These are phyloP conservation scores for Strix uralensis DNA, from an alignment of 2,113 vertebrate species.

Conservation along the genomic window DNA sequence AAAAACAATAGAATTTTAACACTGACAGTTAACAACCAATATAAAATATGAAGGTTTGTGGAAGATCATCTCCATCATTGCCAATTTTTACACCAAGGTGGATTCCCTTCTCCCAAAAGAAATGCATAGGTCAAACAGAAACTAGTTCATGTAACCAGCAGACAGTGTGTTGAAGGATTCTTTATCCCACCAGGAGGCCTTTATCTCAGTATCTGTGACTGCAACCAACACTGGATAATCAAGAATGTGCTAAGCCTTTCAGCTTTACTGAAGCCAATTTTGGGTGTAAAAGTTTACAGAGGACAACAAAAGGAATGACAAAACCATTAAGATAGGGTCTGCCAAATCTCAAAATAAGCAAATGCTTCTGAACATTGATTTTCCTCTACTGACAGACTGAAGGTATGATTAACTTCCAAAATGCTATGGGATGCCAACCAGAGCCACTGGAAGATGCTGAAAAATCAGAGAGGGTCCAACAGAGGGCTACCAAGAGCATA, in stretches of 20 bases:
- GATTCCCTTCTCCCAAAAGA: neutral
- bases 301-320: neutral
- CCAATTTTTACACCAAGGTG: neutral
- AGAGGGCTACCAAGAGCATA: neutral
- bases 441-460: neutral
- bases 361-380: neutral
- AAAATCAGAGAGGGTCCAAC: neutral
- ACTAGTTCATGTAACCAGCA: neutral
- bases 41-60: neutral
- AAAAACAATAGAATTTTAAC: neutral
- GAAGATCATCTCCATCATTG: neutral
- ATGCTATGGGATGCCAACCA: neutral
- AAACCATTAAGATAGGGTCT: neutral
- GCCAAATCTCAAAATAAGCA: neutral
- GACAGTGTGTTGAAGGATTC: neutral
- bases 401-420: neutral
- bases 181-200: neutral
- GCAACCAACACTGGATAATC: neutral
- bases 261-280: neutral
- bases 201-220: neutral
- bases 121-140: neutral
- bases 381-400: neutral
- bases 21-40: rapidly evolving
- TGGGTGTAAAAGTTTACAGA: neutral
- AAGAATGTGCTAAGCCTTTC: neutral